phyloP scores from a whole-genome alignment of 2,888 invertebrate species.

The Melinaea menophilus region DNA sequence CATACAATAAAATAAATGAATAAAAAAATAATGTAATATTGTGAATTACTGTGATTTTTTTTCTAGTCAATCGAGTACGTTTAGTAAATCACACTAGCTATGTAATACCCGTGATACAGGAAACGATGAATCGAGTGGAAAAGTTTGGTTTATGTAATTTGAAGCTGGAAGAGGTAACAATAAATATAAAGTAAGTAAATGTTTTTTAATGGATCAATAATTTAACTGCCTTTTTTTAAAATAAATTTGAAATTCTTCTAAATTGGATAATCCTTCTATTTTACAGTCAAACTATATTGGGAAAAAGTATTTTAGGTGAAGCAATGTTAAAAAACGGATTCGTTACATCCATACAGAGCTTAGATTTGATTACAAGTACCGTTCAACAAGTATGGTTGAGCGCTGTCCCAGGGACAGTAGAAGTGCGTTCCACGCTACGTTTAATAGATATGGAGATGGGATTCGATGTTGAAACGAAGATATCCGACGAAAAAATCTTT shows the following conservation, averaged over 20 bases:
- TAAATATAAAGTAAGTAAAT: constrained; percentile 46
- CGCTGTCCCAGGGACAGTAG: constrained; percentile 37
- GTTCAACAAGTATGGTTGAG: constrained; percentile 50
- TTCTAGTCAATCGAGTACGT: constrained; percentile 47
- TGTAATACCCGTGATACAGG: constrained; percentile 45
- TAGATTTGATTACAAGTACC: constrained; percentile 43
- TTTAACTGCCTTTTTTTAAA: no score
- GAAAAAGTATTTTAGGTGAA: constrained; percentile 37
- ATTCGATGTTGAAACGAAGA: constrained; percentile 46
- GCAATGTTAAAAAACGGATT: constrained; percentile 54
- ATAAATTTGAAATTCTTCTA: background rate
- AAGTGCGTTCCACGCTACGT: constrained; percentile 44
- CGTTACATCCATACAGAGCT: constrained; percentile 45
- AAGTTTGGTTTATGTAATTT: constrained; percentile 51
- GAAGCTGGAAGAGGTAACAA: constrained; percentile 45
- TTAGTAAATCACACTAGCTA: constrained; percentile 45
- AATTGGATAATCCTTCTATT: background rate
- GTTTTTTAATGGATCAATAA: no score
- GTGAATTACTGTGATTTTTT: constrained; percentile 20
- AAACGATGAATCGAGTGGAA: constrained; percentile 47
- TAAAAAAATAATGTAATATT: no score
- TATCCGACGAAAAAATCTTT: constrained; percentile 34
- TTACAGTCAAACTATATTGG: constrained; percentile 48
- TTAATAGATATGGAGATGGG: constrained; percentile 50
- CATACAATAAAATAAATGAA: no score